Conservation (phyloP, 2,797 vertebrate genomes). For the Coluber constrictor region DNA sequence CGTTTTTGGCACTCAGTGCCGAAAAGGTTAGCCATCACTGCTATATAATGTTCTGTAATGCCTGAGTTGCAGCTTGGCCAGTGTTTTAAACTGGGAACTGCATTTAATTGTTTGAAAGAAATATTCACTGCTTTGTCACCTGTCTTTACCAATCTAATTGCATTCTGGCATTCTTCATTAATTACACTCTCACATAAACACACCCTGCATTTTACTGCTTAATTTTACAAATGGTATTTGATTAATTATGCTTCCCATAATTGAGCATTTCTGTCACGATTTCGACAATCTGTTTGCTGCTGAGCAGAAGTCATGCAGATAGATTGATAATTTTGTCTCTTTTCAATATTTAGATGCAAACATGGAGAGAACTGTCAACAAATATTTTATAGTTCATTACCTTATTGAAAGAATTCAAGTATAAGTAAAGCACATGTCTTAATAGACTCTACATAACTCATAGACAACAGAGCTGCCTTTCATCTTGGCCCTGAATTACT, state of each 20-base stretch:
- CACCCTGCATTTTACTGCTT: background rate
- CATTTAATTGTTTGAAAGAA: background rate
- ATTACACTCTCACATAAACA: background rate
- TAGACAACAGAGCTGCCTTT: constrained; percentile 1
- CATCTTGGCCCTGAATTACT: constrained; percentile 11
- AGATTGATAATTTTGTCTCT: background rate
- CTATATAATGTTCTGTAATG: background rate
- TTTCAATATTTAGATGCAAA: background rate
- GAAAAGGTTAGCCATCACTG: background rate
- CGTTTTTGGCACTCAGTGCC: too few relatives aligned
- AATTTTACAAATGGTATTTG: constrained; percentile 27
- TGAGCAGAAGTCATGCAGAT: background rate
- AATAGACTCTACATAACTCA: constrained; percentile 16
- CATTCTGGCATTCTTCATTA: background rate
- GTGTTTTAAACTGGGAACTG: background rate
- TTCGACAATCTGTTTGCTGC: background rate
- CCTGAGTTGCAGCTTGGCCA: background rate
- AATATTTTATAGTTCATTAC: constrained; percentile 11
- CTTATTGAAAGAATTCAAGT: background rate
- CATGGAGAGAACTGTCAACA: background rate
- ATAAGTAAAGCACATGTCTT: background rate
- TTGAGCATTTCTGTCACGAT: constrained; percentile 4
- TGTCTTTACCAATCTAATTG: background rate
- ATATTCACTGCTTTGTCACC: background rate
- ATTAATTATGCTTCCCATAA: background rate